phyloP scores from a whole-genome alignment of 2,113 vertebrate species.

The Crotalus helleri region DNA sequence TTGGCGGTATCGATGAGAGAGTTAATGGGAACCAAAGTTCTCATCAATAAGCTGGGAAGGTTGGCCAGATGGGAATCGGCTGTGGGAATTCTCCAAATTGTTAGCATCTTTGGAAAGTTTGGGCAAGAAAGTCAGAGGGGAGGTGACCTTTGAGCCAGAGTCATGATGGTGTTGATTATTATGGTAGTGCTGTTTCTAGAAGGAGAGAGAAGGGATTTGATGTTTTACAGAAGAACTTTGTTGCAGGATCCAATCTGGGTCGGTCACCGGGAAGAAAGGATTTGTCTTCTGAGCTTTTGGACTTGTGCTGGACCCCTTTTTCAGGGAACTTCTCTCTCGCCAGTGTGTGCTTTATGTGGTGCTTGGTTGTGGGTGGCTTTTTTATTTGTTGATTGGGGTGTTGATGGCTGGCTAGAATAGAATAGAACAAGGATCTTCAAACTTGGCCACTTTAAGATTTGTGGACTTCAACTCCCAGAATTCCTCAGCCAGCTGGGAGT shows the following conservation, averaged over 20 bases:
- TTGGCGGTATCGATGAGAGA: not conserved
- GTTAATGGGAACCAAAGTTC: not conserved
- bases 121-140: not conserved
- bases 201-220: not conserved
- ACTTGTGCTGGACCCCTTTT: too few species aligned
- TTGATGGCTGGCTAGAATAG: too few species aligned
- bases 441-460: too few species aligned
- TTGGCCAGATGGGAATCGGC: not conserved
- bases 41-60: not conserved
- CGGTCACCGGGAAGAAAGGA: not conserved
- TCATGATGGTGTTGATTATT: not conserved
- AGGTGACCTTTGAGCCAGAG: not conserved
- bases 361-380: too few species aligned
- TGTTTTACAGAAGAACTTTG: not conserved
- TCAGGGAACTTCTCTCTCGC: not conserved
- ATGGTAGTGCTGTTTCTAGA: not conserved
- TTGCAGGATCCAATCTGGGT: not conserved
- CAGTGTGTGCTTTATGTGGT: not conserved
- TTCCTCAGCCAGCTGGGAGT: too few species aligned
- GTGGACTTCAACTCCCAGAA: too few species aligned
- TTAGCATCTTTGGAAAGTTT: not conserved
- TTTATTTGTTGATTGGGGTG: too few species aligned
- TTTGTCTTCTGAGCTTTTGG: not conserved
- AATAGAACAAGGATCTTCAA: too few species aligned
- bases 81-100: not conserved